Percentiles rank a stretch among this genome's conserved stretches.
These are phyloP conservation scores for Erpornis zantholeuca DNA, from an alignment of 2,113 vertebrate species.

Conservation along the genomic window DNA sequence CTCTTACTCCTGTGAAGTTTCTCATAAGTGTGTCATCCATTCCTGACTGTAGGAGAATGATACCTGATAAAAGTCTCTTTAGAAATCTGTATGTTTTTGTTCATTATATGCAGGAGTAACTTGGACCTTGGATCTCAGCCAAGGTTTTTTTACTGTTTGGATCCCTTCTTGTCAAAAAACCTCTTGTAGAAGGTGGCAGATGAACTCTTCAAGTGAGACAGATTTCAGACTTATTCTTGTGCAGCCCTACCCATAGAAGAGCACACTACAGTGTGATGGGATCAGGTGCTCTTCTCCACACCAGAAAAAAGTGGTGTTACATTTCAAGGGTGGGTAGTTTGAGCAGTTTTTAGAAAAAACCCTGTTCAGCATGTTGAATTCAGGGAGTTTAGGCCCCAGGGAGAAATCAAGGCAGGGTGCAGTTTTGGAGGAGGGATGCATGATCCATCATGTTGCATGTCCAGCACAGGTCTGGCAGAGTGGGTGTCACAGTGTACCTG, in stretches of 20 bases:
- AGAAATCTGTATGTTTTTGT: background rate
- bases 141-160: background rate
- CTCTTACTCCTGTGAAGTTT: background rate
- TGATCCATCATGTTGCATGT: background rate
- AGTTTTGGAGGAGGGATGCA: background rate
- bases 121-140: background rate
- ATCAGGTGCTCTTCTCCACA: background rate
- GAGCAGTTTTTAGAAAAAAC: background rate
- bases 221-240: background rate
- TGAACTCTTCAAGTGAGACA: background rate
- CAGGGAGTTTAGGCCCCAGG: background rate
- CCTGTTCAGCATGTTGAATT: background rate
- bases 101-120: background rate
- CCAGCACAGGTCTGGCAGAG: background rate
- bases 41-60: background rate
- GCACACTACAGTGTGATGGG: background rate
- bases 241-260: rapidly evolving
- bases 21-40: rapidly evolving
- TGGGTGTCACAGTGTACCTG: background rate
- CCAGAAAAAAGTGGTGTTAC: background rate
- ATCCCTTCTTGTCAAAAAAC: background rate
- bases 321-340: background rate
- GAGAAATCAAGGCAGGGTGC: background rate
- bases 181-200: background rate
- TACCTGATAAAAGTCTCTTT: background rate